A percentile compares a stretch with the other conserved stretches of the same genome.
These are phyloP conservation scores for Rhogogaster chlorosoma DNA, from an alignment of 2,888 invertebrate genomes.

Conservation along the genomic window DNA sequence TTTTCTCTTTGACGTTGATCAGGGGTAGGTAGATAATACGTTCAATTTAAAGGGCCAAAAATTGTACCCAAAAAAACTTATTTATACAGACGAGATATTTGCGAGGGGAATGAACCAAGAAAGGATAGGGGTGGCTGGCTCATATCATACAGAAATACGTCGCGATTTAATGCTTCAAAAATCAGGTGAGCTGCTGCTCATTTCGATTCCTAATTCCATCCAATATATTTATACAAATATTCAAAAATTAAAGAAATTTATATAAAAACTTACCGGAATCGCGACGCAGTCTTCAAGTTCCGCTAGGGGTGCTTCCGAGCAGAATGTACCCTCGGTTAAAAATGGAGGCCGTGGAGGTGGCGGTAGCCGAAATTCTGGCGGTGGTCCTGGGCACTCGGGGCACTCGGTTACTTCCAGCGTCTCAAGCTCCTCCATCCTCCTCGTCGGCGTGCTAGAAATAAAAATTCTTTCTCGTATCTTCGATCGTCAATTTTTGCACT, in stretches of 20 bases:
- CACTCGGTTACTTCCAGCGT: conserved; percentile 86
- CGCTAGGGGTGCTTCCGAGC: conserved; percentile 85
- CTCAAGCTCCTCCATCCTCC: conserved; percentile 87
- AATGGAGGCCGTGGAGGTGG: conserved; percentile 88
- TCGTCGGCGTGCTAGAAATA: conserved; percentile 77
- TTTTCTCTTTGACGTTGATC: conserved; percentile 52
- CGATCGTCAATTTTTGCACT: neutral
- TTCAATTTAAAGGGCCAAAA: conserved; percentile 52
- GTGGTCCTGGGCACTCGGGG: conserved; percentile 86
- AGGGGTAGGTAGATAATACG: conserved; percentile 31
- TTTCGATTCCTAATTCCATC: neutral
- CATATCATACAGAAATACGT: neutral
- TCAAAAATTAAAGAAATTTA: neutral
- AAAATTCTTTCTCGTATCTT: conserved; percentile 67
- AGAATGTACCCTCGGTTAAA: conserved; percentile 83
- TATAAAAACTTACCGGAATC: conserved; percentile 84
- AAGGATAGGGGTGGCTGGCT: neutral
- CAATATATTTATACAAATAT: neutral
- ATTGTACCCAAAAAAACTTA: neutral
- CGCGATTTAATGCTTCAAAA: neutral
- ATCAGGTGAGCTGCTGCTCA: neutral
- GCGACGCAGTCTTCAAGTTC: conserved; percentile 88
- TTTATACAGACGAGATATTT: neutral
- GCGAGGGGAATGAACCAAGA: neutral
- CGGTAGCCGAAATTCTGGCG: conserved; percentile 87